Conservation (phyloP, 1,140 invertebrate species). For the Bombus sibiricus region DNA sequence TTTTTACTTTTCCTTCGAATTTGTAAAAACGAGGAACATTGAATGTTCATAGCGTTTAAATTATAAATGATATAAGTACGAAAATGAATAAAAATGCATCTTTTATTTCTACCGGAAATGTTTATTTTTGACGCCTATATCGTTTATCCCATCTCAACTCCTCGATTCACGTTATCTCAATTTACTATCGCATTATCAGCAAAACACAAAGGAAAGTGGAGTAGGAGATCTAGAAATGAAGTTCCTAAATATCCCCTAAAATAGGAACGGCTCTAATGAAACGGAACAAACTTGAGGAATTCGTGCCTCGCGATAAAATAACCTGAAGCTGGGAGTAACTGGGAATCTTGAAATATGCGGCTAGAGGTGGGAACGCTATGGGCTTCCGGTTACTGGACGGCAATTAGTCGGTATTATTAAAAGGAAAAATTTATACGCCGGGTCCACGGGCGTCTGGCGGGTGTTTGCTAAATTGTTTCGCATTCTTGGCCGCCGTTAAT, state of each 20-base stretch:
- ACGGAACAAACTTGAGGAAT: not conserved
- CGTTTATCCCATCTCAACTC: no score
- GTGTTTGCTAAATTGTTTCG: constrained; percentile 60
- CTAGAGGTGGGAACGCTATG: not conserved
- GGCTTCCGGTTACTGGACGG: constrained; percentile 11
- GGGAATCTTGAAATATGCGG: not conserved
- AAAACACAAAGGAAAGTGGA: not conserved
- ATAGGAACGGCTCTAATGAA: not conserved
- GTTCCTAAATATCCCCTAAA: not conserved
- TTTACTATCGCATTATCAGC: not conserved
- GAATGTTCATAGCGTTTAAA: no score
- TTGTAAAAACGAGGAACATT: no score
- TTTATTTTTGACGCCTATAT: no score
- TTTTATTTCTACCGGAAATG: no score
- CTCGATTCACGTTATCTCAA: not conserved
- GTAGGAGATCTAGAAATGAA: not conserved
- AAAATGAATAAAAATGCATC: no score
- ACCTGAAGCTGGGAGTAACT: not conserved
- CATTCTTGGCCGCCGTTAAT: constrained; percentile 59
- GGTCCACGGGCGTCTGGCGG: constrained; percentile 28
- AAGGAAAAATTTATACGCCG: constrained; percentile 59
- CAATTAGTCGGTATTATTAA: constrained; percentile 64
- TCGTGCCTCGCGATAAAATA: not conserved
- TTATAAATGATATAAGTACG: no score
- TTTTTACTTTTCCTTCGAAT: no score